Percentiles rank a stretch among this genome's conserved stretches.
These are phyloP conservation scores for Ophiodon elongatus DNA, from an alignment of 2,113 vertebrate species.

Conservation along the genomic window DNA sequence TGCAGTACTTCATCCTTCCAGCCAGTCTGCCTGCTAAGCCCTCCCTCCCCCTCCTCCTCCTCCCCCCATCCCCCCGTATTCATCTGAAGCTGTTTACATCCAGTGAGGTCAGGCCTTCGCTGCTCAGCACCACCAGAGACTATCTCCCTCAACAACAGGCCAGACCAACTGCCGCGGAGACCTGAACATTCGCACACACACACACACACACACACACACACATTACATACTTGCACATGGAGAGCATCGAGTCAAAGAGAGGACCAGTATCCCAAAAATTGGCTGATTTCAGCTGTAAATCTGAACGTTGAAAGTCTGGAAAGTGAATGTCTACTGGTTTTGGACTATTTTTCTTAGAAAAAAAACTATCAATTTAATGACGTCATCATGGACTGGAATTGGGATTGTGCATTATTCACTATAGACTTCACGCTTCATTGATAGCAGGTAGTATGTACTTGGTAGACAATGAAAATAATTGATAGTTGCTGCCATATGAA, in stretches of 20 bases:
- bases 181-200: not conserved
- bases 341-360: no score
- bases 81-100: conserved; percentile 66
- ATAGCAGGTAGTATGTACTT: no score
- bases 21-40: conserved; percentile 47
- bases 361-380: no score
- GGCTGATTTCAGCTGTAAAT: not conserved
- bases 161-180: conserved; percentile 11
- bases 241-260: not conserved
- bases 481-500: no score
- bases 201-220: not conserved
- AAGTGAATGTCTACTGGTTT: no score
- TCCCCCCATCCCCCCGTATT: conserved; percentile 3
- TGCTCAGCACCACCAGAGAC: conserved; percentile 24
- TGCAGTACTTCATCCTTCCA: conserved; percentile 57
- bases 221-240: not conserved
- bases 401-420: no score
- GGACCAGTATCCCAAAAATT: not conserved
- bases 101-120: conserved; percentile 39
- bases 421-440: no score
- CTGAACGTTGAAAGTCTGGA: no score
- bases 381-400: no score
- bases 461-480: no score
- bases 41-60: not conserved
- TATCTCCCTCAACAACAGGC: conserved; percentile 23